phyloP scores from a whole-genome alignment of 2,113 vertebrate genomes.

The Eurypyga helias region DNA sequence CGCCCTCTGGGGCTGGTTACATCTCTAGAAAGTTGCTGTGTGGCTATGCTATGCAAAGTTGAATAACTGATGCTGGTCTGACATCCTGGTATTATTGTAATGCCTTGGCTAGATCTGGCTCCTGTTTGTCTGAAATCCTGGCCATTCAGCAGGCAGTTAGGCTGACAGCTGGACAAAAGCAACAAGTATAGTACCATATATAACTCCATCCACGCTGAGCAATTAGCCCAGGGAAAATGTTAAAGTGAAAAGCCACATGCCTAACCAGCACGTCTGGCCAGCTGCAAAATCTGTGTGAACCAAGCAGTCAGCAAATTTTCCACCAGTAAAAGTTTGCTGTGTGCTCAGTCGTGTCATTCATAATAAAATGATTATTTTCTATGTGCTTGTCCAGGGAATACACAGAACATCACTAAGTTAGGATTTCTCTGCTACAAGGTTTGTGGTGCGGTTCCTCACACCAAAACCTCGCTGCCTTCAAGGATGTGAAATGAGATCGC shows the following conservation, averaged over 20 bases:
- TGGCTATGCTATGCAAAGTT: fast-evolving
- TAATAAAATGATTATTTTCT: background rate
- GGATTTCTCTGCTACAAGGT: background rate
- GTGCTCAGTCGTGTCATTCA: background rate
- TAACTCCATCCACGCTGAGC: background rate
- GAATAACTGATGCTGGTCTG: background rate
- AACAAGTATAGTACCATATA: background rate
- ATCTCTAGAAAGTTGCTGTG: background rate
- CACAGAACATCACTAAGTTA: background rate
- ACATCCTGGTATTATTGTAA: background rate
- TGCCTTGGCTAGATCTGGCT: background rate
- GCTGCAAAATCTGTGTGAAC: background rate
- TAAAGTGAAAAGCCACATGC: background rate
- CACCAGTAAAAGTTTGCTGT: background rate
- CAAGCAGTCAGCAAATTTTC: background rate
- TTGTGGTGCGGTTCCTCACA: background rate
- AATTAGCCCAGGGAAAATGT: background rate
- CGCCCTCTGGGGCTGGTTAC: background rate
- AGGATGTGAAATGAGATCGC: background rate
- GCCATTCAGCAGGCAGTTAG: background rate
- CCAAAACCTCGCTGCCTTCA: background rate
- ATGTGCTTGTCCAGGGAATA: background rate
- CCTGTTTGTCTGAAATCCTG: background rate
- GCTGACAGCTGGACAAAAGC: background rate
- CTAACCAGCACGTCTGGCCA: background rate